These are phyloP conservation scores for Mythimna albipuncta DNA, from an alignment of 2,888 invertebrate genomes.

Conservation along the genomic window DNA sequence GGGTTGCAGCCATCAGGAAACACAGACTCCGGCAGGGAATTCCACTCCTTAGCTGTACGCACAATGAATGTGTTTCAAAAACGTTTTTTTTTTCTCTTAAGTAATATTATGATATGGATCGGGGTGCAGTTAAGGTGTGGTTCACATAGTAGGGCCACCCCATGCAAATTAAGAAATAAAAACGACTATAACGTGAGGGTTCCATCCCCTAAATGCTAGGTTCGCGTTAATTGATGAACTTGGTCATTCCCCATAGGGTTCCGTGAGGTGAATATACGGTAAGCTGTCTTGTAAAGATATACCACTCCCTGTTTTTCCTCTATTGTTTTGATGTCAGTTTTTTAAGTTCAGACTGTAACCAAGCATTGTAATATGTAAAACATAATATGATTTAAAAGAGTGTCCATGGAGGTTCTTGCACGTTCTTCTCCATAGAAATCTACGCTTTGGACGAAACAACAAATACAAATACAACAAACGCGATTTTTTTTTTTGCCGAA, in stretches of 20 bases:
- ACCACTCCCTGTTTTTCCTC: background rate
- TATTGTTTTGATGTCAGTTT: background rate
- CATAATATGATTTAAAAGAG: no score
- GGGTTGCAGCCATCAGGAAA: no score
- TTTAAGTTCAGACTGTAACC: background rate
- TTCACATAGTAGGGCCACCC: slow-evolving; percentile 33
- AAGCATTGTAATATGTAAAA: no score
- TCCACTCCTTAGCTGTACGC: no score
- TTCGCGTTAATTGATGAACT: slow-evolving; percentile 11
- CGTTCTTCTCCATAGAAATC: no score
- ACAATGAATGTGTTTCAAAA: no score
- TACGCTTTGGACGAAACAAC: no score
- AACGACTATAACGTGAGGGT: slow-evolving; percentile 21
- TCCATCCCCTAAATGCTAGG: slow-evolving; percentile 10
- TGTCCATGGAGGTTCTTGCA: no score
- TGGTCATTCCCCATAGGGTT: slow-evolving; percentile 1
- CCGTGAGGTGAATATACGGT: background rate
- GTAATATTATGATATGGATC: slow-evolving; percentile 1
- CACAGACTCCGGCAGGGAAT: no score
- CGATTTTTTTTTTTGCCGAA: no score
- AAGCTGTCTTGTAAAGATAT: background rate
- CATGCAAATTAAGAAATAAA: slow-evolving; percentile 41
- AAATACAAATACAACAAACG: no score
- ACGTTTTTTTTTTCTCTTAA: background rate
- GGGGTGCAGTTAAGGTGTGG: slow-evolving; percentile 49